Base-by-base conservation (phyloP, 2,797 vertebrate genomes). In the Tolypeutes matacus region DNA sequence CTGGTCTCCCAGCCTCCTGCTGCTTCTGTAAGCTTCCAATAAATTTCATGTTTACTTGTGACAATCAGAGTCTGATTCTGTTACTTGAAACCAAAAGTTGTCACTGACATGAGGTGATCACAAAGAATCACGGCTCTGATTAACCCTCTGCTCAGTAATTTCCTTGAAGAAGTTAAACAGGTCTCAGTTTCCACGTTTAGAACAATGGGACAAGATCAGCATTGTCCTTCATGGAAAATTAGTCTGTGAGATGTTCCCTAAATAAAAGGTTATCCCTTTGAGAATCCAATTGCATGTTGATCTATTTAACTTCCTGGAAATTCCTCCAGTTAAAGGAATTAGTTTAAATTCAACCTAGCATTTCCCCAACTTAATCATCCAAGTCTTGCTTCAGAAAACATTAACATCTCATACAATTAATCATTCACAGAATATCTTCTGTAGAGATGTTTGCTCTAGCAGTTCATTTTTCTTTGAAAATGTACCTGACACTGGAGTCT, bases 311-410 rank as follows among this genome's bases (percentile, higher is more conserved):
- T 95, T 96, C 81, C 72, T 90, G 34, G 39, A 69, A 87, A 95
- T 93, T 88, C 64, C 39, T 90, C 77, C 42, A 62, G 36, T 69
- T 69, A 46, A 95, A 89, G 18, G 2, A 76, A 83, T 82, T 90
- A 81, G 84, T 46, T 95, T 95, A 80, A 81, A 15, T 89, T 95
- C 89, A 86, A 95, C 29, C 31, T 56, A 89, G 51, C 7, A 91
- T 85, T 95, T 94, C 42, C 49, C 29, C 67, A 92, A 73, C 21
- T 93, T 95, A 81, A 89, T 77, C 64, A 91, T 39, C 21, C 6
- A 51, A 92, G 12, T 88, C 64, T 76, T 86, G 29, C 82, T 86
- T 95, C 49, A 73, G 67, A 95, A 95, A 96, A 91, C 34, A 92
- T 75, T 88, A 88, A 81, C 49, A 60, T 83, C n/a, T 93, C 73